Conservation (phyloP, 2,113 vertebrate species). For the Microcebus griseorufus region DNA sequence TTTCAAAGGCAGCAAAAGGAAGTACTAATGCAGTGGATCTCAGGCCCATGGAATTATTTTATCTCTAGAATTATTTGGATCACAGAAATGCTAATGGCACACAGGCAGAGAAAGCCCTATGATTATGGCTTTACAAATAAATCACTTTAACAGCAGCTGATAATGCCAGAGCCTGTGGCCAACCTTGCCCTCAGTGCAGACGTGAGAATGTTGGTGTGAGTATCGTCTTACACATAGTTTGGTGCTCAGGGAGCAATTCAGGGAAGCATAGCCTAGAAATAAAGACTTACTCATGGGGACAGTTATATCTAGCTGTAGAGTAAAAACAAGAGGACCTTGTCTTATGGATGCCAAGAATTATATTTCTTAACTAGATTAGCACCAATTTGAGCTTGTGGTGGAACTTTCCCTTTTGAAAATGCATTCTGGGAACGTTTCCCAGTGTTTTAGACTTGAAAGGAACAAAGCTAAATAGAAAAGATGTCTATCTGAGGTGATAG, state of each 20-base stretch:
- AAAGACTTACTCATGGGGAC: background rate
- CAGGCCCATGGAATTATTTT: background rate
- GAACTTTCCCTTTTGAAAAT: conserved; percentile 51
- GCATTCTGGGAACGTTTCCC: conserved; percentile 36
- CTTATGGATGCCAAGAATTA: conserved; percentile 34
- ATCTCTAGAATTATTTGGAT: conserved; percentile 1
- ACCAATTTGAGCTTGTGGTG: conserved; percentile 39
- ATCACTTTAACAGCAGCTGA: background rate
- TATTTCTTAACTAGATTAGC: conserved; percentile 63
- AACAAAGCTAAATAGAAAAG: conserved; percentile 42
- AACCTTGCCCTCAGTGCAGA: background rate
- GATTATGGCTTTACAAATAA: background rate
- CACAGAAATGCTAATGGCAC: conserved; percentile 1
- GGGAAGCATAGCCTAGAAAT: background rate
- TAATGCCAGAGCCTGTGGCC: background rate
- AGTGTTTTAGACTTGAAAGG: conserved; percentile 12
- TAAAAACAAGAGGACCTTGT: conserved; percentile 69
- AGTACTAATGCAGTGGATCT: background rate
- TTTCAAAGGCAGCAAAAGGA: background rate
- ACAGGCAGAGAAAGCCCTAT: background rate
- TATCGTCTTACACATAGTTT: background rate
- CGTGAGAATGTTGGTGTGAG: background rate
- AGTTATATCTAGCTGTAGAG: background rate
- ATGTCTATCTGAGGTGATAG: background rate
- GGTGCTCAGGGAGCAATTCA: background rate